Evolutionary conservation across 2,888 invertebrate species (phyloP), one percentile per base, ranked within the genome.

Genomic region (Empis livida): DNA sequence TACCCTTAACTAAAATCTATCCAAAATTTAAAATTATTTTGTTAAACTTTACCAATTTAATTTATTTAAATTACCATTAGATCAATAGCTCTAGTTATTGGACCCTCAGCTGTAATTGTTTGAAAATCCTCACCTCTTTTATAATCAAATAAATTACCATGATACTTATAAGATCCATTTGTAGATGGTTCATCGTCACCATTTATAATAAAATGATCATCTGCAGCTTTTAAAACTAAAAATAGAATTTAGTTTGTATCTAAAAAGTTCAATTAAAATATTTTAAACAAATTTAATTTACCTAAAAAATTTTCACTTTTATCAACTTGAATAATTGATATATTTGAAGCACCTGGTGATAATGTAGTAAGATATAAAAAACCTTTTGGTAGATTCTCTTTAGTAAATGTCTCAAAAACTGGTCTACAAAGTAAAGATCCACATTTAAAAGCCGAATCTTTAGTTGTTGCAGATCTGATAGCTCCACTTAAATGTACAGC

Each of bases 311-410:
- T 92, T 49, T 80, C 78, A 59, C 83, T 87, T 57, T 80, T 74
- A 44, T 80, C 77, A 51, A 86, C 71, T 66, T 91, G 89, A 40
- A 84, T 82, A 55, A 92, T 78, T 61, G 87, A 84, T 51, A 93
- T 76, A 59, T 87, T 82, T 71, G 89, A 89, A 38, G 92, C 88
- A 13, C 90, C 90, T 50, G 77, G 74, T 1, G 91, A 91, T 46
- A 93, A 79, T 38, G 82, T 84, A 6, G 87, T 80, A 44, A 93
- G 80, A 57, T 82, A 75, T 49, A 88, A 84, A 70, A 91, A 91
- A 41, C 89, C 91, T 47, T 80, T 76, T 0, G 83, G 81, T 51
- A 91, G 73, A 52, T 82, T 79, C 1, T 82, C 80, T 43, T 84
- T 75, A 17, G 84, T 83, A 70, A 87, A 92, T 50, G 89, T 76